These are phyloP conservation scores for Pithecia hirsuta DNA, from an alignment of 2,797 vertebrate species.

Conservation along the genomic window DNA sequence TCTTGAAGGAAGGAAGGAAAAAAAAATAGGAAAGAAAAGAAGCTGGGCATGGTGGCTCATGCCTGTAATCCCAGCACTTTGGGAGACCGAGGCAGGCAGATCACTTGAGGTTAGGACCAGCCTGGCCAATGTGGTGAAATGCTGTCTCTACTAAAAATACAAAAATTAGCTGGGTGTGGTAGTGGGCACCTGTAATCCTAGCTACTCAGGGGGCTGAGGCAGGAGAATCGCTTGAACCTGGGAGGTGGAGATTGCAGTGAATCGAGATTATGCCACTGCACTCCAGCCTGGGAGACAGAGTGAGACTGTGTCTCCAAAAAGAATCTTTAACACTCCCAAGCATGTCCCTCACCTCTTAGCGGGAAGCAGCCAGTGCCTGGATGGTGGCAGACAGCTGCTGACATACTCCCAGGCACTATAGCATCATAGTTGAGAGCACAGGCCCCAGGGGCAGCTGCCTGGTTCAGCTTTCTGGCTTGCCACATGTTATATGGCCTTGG, in stretches of 20 bases:
- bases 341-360: background rate
- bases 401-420: fast-evolving
- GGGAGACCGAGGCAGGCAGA: background rate
- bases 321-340: background rate
- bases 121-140: background rate
- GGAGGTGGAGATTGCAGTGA: background rate
- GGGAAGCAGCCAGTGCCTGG: background rate
- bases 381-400: background rate
- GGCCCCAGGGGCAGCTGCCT: background rate
- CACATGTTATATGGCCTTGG: background rate
- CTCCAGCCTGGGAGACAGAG: background rate
- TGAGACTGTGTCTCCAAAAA: background rate
- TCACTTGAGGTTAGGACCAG: background rate
- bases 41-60: background rate
- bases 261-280: background rate
- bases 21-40: background rate
- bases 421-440: background rate
- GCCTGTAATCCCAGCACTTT: background rate
- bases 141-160: background rate
- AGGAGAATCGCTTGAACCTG: background rate
- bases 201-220: background rate
- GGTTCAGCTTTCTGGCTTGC: background rate
- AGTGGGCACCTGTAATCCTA: background rate
- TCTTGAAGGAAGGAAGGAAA: background rate
- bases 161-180: background rate